Evolutionary conservation across 2,113 vertebrate genomes (phyloP).

Genomic region (Ammodytes dubius): DNA sequence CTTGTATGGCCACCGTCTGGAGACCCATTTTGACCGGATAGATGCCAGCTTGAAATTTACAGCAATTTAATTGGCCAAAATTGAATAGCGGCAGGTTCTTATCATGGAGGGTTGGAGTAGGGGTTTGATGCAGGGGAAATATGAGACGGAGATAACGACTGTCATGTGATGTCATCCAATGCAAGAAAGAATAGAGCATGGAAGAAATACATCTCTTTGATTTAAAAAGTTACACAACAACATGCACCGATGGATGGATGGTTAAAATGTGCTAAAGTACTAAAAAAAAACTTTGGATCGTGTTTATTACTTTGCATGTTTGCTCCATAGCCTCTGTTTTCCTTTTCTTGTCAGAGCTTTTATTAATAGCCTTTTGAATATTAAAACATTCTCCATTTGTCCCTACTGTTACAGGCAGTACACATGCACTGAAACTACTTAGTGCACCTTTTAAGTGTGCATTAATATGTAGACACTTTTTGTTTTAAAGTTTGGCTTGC

Average conservation of each 20-base stretch:
- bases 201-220: slow-evolving; percentile 53
- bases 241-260: slow-evolving; percentile 37
- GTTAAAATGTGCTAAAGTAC: slow-evolving; percentile 65
- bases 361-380: slow-evolving; percentile 60
- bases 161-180: slow-evolving; percentile 74
- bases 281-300: slow-evolving; percentile 41
- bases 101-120: slow-evolving; percentile 68
- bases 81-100: slow-evolving; percentile 76
- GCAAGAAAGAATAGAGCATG: slow-evolving; percentile 19
- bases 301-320: slow-evolving; percentile 42
- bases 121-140: slow-evolving; percentile 56
- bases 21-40: slow-evolving; percentile 34
- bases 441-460: not conserved
- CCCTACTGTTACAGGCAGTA: slow-evolving; percentile 54
- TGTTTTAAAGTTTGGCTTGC: not conserved
- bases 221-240: slow-evolving; percentile 43
- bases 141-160: slow-evolving; percentile 72
- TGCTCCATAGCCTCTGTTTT: slow-evolving; percentile 32
- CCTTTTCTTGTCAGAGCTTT: slow-evolving; percentile 45
- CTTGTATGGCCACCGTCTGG: slow-evolving; percentile 30
- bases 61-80: slow-evolving; percentile 78
- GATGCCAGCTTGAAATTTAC: slow-evolving; percentile 76
- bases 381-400: slow-evolving; percentile 64
- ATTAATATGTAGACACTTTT: not conserved
- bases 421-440: too few relatives aligned